Conservation (phyloP, 2,888 invertebrate genomes). For the Drosophila seclusa region DNA sequence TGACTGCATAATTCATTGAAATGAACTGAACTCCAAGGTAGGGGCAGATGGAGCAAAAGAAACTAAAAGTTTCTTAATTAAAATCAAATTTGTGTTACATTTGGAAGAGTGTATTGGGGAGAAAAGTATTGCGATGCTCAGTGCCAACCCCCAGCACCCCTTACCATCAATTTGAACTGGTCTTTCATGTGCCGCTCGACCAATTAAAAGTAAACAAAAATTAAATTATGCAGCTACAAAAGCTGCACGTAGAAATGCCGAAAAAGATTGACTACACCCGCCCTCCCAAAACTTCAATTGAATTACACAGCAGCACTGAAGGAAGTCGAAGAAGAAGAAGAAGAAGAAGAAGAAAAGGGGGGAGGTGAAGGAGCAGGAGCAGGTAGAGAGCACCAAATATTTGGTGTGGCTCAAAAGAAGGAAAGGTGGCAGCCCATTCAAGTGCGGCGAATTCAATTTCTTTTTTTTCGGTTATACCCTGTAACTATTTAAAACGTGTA, state of each 20-base stretch:
- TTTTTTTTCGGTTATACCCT: conserved; percentile 3
- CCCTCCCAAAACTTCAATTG: conserved; percentile 61
- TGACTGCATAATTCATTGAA: conserved; percentile 19
- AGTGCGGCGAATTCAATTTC: conserved; percentile 78
- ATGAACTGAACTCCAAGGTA: conserved; percentile 14
- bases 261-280: conserved; percentile 27
- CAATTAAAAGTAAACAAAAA: conserved; percentile 83
- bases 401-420: conserved; percentile 35
- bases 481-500: neutral
- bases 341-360: neutral
- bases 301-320: conserved; percentile 54
- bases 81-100: conserved; percentile 57
- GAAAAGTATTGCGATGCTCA: conserved; percentile 16
- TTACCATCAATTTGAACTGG: neutral
- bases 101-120: conserved; percentile 10
- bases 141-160: neutral
- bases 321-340: conserved; percentile 10
- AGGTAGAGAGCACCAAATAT: conserved; percentile 24
- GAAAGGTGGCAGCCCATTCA: conserved; percentile 61
- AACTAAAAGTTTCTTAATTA: conserved; percentile 48
- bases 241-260: conserved; percentile 47
- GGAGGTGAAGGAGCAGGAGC: neutral
- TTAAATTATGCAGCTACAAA: conserved; percentile 79
- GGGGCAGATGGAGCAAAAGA: conserved; percentile 1
- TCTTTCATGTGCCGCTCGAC: conserved; percentile 24